Conservation (phyloP, 2,113 vertebrate genomes). For the Triplophysa tibetana region DNA sequence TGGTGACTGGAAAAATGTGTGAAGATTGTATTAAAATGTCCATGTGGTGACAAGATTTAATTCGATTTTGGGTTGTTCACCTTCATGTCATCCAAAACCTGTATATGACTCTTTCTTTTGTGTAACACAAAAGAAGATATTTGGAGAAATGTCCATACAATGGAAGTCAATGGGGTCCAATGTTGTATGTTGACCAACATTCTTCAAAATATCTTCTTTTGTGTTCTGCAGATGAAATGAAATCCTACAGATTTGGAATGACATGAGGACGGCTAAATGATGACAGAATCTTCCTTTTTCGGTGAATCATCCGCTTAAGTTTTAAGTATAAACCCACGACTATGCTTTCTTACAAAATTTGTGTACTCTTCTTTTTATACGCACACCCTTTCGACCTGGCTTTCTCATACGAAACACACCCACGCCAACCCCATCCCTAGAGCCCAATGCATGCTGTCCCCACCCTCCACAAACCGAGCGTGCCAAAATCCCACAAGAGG, state of each 20-base stretch:
- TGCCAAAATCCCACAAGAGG: conserved; percentile 61
- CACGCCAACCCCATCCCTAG: conserved; percentile 45
- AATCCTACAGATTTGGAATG: neutral
- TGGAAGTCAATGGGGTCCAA: too few species aligned
- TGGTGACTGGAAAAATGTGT: neutral
- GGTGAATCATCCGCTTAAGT: neutral
- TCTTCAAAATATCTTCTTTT: too few species aligned
- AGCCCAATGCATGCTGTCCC: conserved; percentile 63
- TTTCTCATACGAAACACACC: conserved; percentile 39
- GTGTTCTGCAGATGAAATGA: too few species aligned
- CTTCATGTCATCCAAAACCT: neutral
- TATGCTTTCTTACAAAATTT: neutral
- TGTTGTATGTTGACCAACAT: too few species aligned
- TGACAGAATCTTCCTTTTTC: neutral
- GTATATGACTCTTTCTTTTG: neutral
- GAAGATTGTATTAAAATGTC: neutral
- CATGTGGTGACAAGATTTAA: neutral
- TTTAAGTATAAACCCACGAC: neutral
- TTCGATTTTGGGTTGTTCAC: too few species aligned
- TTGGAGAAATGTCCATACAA: too few species aligned
- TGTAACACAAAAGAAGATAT: too few species aligned
- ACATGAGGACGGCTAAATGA: neutral
- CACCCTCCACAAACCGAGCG: conserved; percentile 61
- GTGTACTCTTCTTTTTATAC: conserved; percentile 11
- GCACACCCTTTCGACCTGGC: conserved; percentile 5